phyloP scores from a whole-genome alignment of 2,113 vertebrate genomes.

The Bagarius yarrelli region DNA sequence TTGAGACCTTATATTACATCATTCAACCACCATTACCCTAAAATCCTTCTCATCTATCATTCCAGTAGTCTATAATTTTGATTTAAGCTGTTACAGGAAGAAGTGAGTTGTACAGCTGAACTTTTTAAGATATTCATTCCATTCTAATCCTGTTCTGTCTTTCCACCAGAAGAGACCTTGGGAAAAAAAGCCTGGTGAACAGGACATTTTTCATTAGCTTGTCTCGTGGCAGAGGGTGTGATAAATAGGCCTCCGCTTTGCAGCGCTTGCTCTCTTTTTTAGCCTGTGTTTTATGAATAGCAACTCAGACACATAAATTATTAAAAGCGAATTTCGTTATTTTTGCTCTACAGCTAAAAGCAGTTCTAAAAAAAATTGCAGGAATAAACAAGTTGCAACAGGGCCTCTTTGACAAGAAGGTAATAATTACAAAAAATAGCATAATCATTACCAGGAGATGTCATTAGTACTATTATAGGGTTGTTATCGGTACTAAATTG shows the following conservation, averaged over 20 bases:
- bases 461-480: not conserved
- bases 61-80: not conserved
- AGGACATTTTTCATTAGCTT: constrained; percentile 38
- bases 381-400: constrained; percentile 42
- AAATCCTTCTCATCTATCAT: constrained; percentile 12
- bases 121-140: constrained; percentile 30
- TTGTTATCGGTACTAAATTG: not conserved
- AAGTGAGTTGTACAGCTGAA: not conserved
- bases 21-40: not conserved
- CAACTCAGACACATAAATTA: constrained; percentile 62
- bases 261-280: constrained; percentile 9
- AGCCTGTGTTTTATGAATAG: not conserved
- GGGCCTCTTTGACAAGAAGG: not conserved
- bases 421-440: not conserved
- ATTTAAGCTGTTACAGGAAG: not conserved
- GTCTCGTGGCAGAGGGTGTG: constrained; percentile 33
- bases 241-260: constrained; percentile 46
- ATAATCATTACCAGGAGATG: not conserved
- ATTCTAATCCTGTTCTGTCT: constrained; percentile 3
- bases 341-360: constrained; percentile 32
- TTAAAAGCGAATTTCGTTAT: constrained; percentile 55
- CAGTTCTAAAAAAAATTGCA: constrained; percentile 41
- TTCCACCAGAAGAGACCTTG: constrained; percentile 28
- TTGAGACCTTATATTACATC: not conserved
- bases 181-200: constrained; percentile 1